Evolutionary conservation across 2,888 invertebrate genomes (phyloP).

Genomic region (Drosophila nr. fundita): DNA sequence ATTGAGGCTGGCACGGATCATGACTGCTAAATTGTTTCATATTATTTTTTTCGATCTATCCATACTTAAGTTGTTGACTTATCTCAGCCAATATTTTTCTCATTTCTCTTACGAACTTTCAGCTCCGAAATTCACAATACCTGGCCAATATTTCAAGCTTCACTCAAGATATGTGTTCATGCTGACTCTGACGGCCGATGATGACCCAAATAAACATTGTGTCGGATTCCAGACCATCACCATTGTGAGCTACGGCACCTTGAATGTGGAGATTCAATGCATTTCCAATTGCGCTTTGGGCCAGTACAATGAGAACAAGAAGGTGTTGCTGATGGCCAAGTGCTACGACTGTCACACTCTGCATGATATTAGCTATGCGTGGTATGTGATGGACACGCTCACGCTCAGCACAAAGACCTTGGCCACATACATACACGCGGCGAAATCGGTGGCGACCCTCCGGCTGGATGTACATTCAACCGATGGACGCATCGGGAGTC

Average conservation of each 20-base stretch:
- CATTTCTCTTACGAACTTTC: not conserved
- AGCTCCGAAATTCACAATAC: slow-evolving; percentile 28
- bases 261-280: slow-evolving; percentile 47
- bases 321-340: slow-evolving; percentile 26
- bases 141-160: not conserved
- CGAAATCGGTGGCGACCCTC: not conserved
- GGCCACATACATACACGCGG: slow-evolving; percentile 3
- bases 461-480: not conserved
- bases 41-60: no score
- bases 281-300: slow-evolving; percentile 28
- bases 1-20: no score
- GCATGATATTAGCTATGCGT: slow-evolving; percentile 6
- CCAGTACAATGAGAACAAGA: slow-evolving; percentile 14
- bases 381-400: slow-evolving; percentile 36
- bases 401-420: not conserved
- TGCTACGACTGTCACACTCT: slow-evolving; percentile 38
- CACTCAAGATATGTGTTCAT: slow-evolving; percentile 29
- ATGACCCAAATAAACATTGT: slow-evolving; percentile 8
- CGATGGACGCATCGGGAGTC: slow-evolving; percentile 22
- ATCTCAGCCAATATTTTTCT: not conserved
- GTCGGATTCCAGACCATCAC: slow-evolving; percentile 23
- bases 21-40: not conserved
- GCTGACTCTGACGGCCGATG: slow-evolving; percentile 44
- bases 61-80: not conserved
- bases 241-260: not conserved